These are phyloP conservation scores for Ceramica pisi DNA, from an alignment of 2,888 invertebrate species.

Conservation along the genomic window DNA sequence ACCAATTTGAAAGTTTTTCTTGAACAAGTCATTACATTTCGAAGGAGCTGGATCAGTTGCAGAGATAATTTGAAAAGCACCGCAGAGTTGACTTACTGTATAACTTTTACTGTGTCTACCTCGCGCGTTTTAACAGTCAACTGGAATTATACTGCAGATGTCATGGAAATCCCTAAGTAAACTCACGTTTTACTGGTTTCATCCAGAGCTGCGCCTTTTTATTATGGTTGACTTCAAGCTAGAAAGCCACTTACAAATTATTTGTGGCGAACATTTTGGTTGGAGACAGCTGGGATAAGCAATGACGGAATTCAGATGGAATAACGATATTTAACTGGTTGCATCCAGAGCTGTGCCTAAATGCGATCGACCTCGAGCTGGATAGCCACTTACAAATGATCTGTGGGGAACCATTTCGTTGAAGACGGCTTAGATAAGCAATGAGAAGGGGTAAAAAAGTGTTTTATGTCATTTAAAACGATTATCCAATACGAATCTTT, in stretches of 20 bases:
- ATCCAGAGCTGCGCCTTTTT: constrained; percentile 19
- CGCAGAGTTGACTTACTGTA: constrained; percentile 16
- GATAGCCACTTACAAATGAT: no score
- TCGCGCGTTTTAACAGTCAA: constrained; percentile 19
- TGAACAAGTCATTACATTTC: no score
- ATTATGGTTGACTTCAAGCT: neutral
- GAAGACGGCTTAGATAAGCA: no score
- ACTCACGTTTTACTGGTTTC: constrained; percentile 27
- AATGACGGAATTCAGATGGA: neutral
- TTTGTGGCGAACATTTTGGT: neutral
- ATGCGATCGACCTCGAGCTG: no score
- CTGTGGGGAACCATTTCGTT: no score
- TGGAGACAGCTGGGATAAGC: neutral
- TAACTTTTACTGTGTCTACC: neutral
- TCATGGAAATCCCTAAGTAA: constrained; percentile 39
- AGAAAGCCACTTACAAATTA: constrained; percentile 10
- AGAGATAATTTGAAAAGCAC: neutral
- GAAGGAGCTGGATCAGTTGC: no score
- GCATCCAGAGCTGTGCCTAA: no score
- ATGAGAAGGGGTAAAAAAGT: no score
- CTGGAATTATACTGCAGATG: constrained; percentile 28
- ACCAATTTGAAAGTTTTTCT: no score
- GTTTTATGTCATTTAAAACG: no score
- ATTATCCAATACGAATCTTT: no score
- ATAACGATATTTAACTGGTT: no score